These are phyloP conservation scores for Drosophila bipectinata DNA, from an alignment of 1,140 invertebrate genomes.

Conservation along the genomic window DNA sequence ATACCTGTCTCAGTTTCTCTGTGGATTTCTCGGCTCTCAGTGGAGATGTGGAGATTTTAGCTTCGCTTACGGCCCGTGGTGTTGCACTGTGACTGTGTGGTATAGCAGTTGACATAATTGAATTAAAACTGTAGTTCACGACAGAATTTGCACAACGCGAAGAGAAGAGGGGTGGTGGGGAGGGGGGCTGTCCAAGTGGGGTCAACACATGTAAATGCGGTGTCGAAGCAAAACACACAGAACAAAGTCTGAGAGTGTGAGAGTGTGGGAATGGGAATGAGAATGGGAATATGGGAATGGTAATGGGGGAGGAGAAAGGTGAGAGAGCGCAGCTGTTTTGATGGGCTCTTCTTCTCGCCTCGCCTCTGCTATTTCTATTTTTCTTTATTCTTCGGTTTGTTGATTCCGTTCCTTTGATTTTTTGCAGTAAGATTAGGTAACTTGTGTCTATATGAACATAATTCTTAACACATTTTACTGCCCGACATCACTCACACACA, in stretches of 20 bases:
- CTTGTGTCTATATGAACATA: conserved; percentile 77
- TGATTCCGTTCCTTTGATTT: conserved; percentile 36
- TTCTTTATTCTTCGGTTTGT: conserved; percentile 40
- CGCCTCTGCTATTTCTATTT: conserved; percentile 22
- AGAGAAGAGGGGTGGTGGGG: background rate
- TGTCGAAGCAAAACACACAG: conserved; percentile 44
- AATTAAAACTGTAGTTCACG: conserved; percentile 59
- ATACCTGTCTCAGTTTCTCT: conserved; percentile 32
- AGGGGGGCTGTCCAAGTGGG: conserved; percentile 36
- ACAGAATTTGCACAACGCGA: conserved; percentile 44
- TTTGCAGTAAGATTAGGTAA: conserved; percentile 76
- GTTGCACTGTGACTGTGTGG: conserved; percentile 41
- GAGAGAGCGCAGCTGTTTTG: conserved; percentile 64
- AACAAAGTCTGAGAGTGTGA: conserved; percentile 34
- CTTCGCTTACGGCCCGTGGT: background rate
- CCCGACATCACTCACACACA: conserved; percentile 6
- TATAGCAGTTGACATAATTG: conserved; percentile 54
- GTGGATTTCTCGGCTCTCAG: too few species aligned
- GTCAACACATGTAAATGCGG: conserved; percentile 62
- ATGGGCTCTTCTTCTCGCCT: conserved; percentile 35
- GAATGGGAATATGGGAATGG: background rate
- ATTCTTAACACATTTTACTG: conserved; percentile 77
- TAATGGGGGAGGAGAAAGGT: conserved; percentile 19
- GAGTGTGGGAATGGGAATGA: conserved; percentile 49
- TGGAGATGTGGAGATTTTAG: too few species aligned